phyloP scores from a whole-genome alignment of 2,113 vertebrate genomes.

The Marmota monax region DNA sequence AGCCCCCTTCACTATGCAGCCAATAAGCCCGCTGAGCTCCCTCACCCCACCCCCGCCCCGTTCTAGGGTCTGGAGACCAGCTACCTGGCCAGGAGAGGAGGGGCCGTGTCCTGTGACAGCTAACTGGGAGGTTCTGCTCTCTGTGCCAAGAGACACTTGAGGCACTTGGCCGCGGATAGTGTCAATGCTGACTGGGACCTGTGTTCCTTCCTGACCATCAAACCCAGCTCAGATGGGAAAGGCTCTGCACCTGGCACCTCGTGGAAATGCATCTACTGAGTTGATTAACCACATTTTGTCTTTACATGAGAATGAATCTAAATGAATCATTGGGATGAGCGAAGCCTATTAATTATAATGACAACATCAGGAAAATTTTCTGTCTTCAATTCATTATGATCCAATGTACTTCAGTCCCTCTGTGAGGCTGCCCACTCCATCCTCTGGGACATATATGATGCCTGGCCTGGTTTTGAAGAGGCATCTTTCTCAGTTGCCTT shows the following conservation, averaged over 20 bases:
- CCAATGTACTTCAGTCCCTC: background rate
- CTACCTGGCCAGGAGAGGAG: background rate
- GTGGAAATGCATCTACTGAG: slow-evolving; percentile 8
- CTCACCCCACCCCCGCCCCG: too few species aligned
- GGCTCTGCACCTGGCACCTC: background rate
- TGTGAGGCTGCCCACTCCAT: background rate
- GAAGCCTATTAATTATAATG: background rate
- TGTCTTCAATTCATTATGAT: background rate
- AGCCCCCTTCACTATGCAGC: background rate
- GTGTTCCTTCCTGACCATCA: background rate
- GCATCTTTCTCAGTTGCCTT: background rate
- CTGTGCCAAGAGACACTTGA: background rate
- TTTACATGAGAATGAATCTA: slow-evolving; percentile 17
- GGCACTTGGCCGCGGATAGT: background rate
- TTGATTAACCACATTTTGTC: background rate
- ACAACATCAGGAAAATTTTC: background rate
- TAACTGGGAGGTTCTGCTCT: background rate
- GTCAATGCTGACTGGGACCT: background rate
- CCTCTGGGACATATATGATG: background rate
- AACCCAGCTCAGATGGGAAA: background rate
- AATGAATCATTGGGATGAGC: background rate
- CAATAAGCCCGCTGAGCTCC: background rate
- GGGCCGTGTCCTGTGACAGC: background rate
- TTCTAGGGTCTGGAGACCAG: background rate
- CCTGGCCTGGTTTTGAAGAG: background rate